Base-by-base conservation (phyloP, 2,797 vertebrate species). In the Urosaurus nigricauda region DNA sequence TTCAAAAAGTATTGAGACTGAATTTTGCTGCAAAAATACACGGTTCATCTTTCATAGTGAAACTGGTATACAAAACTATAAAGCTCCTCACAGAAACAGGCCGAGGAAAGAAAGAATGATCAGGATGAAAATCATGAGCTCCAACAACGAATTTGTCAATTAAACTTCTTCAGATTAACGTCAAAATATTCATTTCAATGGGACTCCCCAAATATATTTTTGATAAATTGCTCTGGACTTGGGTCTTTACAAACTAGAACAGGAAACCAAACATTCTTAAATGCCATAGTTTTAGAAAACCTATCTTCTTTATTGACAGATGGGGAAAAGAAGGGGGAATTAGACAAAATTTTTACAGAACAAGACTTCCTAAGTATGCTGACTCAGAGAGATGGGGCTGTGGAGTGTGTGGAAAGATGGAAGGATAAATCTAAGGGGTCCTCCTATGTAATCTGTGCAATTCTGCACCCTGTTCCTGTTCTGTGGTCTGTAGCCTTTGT, bases 21-120 rank as follows among this genome's bases (percentile, higher is more conserved):
- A 40, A 78, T 75, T 85, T 56, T 71, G 82, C 29, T 89, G 82
- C 35, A 29, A 63, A 85, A 75, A 85, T 73, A 51, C n/a, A 73
- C n/a, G 29, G 19, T 14, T 17, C 68, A 37, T n/a, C 17, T 83
- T 70, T 40, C 19, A 65, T 32, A 71, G 5, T 47, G 65, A 88
- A 71, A 73, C 19, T 9, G 5, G 35, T 53, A 32, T 56, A 71
- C 24, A 29, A 37, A 87, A 70, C 43, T 47, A 37, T 80, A 47
- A 63, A 43, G n/a, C 21, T 82, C 29, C 21, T 82, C 29, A 56
- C 12, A 70, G 4, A 43, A 56, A 37, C 24, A 68, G 32, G 29
- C 12, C 32, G 29, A 68, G 74, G 32, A 35, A 81, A 16, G 51
- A 40, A 43, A 60, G 7, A 37, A 58, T 73, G 40, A 16, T 70